Evolutionary conservation across 37 sponge, comb jelly and placozoan genomes (phyloP).

Genomic region (Hormiphora californensis): DNA sequence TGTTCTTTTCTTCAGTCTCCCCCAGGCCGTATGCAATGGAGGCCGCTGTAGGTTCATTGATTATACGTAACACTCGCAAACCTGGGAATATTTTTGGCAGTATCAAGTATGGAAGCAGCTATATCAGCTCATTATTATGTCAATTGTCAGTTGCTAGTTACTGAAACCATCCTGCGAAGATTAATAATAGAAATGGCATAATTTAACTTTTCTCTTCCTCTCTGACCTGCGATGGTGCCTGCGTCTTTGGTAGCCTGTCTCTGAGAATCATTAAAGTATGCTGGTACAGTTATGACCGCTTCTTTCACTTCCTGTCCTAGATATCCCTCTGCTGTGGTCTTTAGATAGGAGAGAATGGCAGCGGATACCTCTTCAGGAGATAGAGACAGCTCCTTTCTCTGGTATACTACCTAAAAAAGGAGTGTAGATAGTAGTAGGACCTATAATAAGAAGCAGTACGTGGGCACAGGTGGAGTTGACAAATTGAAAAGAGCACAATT

Average conservation of each 20-base stretch:
- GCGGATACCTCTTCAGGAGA: conserved; percentile 81
- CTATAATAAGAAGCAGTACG: too few species aligned
- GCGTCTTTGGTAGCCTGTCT: conserved; percentile 94
- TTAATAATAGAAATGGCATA: too few species aligned
- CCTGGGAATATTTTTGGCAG: too few species aligned
- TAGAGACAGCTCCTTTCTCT: conserved; percentile 67
- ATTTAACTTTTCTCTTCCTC: too few species aligned
- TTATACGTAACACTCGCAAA: conserved; percentile 81
- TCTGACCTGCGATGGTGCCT: conserved; percentile 67
- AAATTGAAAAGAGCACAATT: too few species aligned
- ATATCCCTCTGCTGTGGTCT: conserved; percentile 91
- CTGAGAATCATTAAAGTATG: conserved; percentile 94
- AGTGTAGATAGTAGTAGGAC: too few species aligned
- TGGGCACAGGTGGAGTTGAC: too few species aligned
- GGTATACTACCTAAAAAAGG: conserved; percentile 56
- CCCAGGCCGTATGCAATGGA: conserved; percentile 90
- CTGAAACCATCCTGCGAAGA: too few species aligned
- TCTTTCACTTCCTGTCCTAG: conserved; percentile 71
- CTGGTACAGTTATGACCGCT: conserved; percentile 90
- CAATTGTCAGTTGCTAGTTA: too few species aligned
- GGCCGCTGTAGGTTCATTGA: conserved; percentile 94
- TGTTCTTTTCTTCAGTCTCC: conserved; percentile 71
- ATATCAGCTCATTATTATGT: too few species aligned
- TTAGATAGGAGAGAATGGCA: conserved; percentile 86
- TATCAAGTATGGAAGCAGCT: too few species aligned